Evolutionary conservation across 2,888 invertebrate genomes (phyloP), one percentile per base, ranked within the genome.

Genomic region (Pterobdella sp.): DNA sequence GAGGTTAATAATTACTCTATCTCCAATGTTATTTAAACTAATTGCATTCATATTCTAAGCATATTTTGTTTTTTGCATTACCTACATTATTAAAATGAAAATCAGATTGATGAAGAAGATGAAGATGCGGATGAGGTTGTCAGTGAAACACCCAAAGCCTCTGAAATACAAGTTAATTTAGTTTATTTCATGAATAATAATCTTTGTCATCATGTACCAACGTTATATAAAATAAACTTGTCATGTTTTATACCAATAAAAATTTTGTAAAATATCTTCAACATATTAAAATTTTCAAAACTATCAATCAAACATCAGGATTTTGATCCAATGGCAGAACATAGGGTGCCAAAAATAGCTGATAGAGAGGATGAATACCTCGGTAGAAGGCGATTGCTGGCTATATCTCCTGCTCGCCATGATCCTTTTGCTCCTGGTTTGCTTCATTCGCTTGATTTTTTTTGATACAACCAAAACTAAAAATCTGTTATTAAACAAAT

Each of bases 291-390:
- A 29, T 37, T 14, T 37, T 26, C 34, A 35, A n/a, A 36, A 2
- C 31, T 72, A 4, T 32, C 56, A n/a, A 36, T 68, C n/a, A 67
- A 26, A 34, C 31, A 34, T 63, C 73, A 83, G 83, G 82, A 82
- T 73, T 82, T 78, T 80, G 83, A 83, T 76, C 82, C 83, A 0
- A 74, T 83, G 78, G 82, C 81, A 29, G 83, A 83, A 37, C 80
- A 80, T 75, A 88, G 94, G 76, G 87, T 91, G 73, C 91, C 93
- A 66, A 94, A 93, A 26, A 93, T 97, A 82, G 92, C 93, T 0
- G 96, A 97, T 80, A 88, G 94, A 78, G 96, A 97, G 86, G 94
- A 96, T 88, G 96, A 97, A 82, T 98, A 98, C 82, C 88, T 93
- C 73, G 91, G 91, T 80, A 90, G 91, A 79, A 88, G 93, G 79